These are phyloP conservation scores for Eilema sororculum DNA, from an alignment of 2,888 invertebrate genomes.

Conservation along the genomic window DNA sequence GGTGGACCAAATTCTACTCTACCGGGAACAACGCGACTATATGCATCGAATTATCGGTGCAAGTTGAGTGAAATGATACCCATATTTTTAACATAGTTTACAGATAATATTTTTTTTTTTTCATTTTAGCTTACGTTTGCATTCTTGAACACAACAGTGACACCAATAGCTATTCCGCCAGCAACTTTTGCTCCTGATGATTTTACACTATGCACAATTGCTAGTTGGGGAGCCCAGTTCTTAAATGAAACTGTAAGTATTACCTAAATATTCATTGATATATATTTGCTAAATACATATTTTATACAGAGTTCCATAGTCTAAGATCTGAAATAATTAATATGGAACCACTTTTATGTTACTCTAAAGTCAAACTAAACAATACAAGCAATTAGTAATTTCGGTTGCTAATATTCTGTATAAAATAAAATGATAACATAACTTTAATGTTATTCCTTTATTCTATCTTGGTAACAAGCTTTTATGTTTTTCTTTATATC, in stretches of 20 bases:
- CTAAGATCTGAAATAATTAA: too few species aligned
- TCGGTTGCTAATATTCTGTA: too few species aligned
- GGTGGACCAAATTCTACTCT: too few species aligned
- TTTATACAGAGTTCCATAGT: too few species aligned
- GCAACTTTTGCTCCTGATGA: constrained; percentile 50
- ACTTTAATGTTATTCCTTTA: background rate
- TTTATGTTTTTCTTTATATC: too few species aligned
- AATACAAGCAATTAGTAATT: too few species aligned
- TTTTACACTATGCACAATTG: constrained; percentile 56
- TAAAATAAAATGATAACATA: background rate
- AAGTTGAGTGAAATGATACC: too few species aligned
- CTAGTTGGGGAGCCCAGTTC: constrained; percentile 61
- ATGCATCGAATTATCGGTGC: too few species aligned
- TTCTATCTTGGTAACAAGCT: too few species aligned
- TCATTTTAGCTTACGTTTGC: constrained; percentile 51
- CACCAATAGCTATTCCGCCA: constrained; percentile 53
- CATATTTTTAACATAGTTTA: background rate
- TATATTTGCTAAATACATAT: too few species aligned
- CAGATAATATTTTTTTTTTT: background rate
- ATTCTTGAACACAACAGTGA: constrained; percentile 46
- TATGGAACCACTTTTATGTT: too few species aligned
- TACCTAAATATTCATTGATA: background rate
- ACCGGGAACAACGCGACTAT: too few species aligned
- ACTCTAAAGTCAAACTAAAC: background rate
- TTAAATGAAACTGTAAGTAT: constrained; percentile 18